A percentile compares a stretch with the other conserved stretches of the same genome.
phyloP scores from a whole-genome alignment of 2,888 invertebrate species.

The Shargacucullia verbasci region DNA sequence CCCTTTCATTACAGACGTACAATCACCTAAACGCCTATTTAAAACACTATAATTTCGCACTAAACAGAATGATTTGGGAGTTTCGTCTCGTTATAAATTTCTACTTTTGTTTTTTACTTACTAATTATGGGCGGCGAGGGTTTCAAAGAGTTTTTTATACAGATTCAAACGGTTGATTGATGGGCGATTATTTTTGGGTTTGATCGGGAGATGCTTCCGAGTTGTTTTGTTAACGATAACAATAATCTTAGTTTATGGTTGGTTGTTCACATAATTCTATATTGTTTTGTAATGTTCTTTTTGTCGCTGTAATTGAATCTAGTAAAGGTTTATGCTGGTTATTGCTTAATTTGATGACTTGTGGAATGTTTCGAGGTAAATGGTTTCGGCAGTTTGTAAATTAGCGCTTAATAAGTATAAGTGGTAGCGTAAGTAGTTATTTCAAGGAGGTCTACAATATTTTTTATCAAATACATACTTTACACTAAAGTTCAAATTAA shows the following conservation, averaged over 20 bases:
- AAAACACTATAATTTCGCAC: constrained; percentile 88
- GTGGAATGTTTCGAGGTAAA: constrained; percentile 18
- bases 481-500: too few relatives aligned
- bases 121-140: constrained; percentile 79
- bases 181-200: constrained; percentile 84
- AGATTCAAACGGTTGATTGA: constrained; percentile 79
- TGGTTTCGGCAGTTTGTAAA: constrained; percentile 15
- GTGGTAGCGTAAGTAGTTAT: background rate
- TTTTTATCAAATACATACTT: too few relatives aligned
- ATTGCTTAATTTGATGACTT: constrained; percentile 41
- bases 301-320: constrained; percentile 64
- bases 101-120: constrained; percentile 85
- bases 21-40: constrained; percentile 84
- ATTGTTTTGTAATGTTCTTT: constrained; percentile 63
- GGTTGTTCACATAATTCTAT: constrained; percentile 65
- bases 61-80: constrained; percentile 86
- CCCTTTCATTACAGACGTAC: constrained; percentile 78
- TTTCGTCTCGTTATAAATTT: constrained; percentile 86
- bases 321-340: constrained; percentile 42
- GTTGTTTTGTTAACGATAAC: constrained; percentile 75
- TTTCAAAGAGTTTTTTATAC: constrained; percentile 82
- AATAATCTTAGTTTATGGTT: constrained; percentile 65
- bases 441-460: background rate
- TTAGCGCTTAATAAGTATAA: constrained; percentile 7
- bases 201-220: constrained; percentile 82